Conservation (phyloP, 2,888 invertebrate genomes). For the Dolichomitus sp. region DNA sequence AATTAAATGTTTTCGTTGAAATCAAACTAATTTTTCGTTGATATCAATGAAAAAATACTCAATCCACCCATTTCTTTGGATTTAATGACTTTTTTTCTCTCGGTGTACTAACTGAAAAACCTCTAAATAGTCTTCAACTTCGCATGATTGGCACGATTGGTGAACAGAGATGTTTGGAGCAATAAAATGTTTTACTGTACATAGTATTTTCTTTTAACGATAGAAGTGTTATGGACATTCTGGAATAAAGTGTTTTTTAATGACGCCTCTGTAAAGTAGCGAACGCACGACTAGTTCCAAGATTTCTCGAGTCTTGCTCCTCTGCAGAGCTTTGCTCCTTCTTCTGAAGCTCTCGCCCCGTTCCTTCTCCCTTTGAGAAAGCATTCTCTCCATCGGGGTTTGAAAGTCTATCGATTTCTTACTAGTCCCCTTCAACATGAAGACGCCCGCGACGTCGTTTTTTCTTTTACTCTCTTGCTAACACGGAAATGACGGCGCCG, state of each 20-base stretch:
- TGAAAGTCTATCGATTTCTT: slow-evolving; percentile 73
- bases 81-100: too few species aligned
- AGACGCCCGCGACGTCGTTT: slow-evolving; percentile 13
- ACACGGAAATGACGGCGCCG: slow-evolving; percentile 53
- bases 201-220: background rate
- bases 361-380: slow-evolving; percentile 49
- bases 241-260: background rate
- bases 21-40: too few species aligned
- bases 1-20: too few species aligned
- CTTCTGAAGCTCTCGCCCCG: slow-evolving; percentile 29
- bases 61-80: too few species aligned
- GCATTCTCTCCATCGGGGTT: slow-evolving; percentile 59
- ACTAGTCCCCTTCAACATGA: slow-evolving; percentile 34
- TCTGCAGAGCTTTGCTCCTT: slow-evolving; percentile 34
- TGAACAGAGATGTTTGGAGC: background rate
- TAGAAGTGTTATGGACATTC: background rate
- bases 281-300: slow-evolving; percentile 24
- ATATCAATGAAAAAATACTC: too few species aligned
- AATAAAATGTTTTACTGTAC: background rate
- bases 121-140: background rate
- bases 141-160: background rate
- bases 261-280: slow-evolving; percentile 14
- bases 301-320: slow-evolving; percentile 28
- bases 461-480: slow-evolving; percentile 30
- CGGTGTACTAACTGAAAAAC: background rate